Conservation (phyloP, 2,113 vertebrate genomes). For the Alexandromys fortis region DNA sequence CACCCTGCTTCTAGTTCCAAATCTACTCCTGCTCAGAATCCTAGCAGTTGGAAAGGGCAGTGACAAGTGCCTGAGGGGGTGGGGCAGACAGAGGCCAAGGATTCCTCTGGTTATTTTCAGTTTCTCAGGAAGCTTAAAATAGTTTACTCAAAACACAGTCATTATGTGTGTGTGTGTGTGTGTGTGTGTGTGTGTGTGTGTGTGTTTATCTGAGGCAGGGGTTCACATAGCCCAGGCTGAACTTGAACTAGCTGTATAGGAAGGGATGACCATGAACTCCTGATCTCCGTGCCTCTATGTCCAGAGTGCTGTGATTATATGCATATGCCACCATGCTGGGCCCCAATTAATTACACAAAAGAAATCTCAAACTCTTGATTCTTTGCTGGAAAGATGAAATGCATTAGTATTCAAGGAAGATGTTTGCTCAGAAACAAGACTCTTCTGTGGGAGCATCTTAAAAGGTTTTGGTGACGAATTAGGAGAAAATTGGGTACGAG, state of each 20-base stretch:
- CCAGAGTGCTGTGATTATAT: background rate
- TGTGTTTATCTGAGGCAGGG: background rate
- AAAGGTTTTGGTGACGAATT: conserved; percentile 10
- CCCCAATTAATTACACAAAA: background rate
- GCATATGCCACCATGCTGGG: background rate
- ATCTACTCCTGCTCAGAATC: background rate
- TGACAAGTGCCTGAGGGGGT: background rate
- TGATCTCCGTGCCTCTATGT: background rate
- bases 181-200: too few relatives aligned
- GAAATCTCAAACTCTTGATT: background rate
- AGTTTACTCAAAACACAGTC: conserved; percentile 40
- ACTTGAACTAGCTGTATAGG: background rate
- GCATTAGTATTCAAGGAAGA: conserved; percentile 43
- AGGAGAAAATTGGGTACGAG: background rate
- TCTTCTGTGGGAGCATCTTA: background rate
- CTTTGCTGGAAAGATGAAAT: conserved; percentile 53
- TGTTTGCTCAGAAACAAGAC: conserved; percentile 54
- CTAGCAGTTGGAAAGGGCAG: background rate
- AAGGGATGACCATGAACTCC: background rate
- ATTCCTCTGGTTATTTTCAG: conserved; percentile 40
- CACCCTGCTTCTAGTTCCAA: background rate
- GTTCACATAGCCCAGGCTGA: background rate
- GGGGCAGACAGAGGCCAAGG: background rate
- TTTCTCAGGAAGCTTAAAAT: conserved; percentile 55
- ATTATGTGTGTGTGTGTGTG: background rate